Base-by-base conservation (phyloP, 2,113 vertebrate genomes). In the Spea bombifrons region DNA sequence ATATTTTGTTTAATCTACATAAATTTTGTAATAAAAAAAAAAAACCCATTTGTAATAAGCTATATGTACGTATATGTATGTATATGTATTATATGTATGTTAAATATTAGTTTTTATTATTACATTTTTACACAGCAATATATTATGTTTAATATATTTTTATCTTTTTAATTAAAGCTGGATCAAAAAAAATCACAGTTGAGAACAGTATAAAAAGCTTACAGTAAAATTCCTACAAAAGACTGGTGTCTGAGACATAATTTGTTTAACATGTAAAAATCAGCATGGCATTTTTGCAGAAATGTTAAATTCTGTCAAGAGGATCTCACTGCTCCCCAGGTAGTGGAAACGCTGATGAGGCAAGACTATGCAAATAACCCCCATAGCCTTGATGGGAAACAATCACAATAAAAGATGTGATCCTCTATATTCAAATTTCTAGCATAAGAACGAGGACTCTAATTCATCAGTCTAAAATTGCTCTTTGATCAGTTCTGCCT, bases 401-500 rank as follows among this genome's bases (percentile, higher is more conserved):
- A 81, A 59, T 69, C 52, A 61, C 55, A 76, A 73, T 71, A 78
- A 71, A 79, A 69, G 57, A 82, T 68, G 55, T 69, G 70, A 84
- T 71, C 16, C 50, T 74, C 64, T 77, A 49, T 77, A 80, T 84
- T 76, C 80, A 83, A 52, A 84, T 81, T 68, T 75, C 57, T 73
- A 75, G 69, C 70, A 76, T 73, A 57, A 75, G 79, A 82, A 53
- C 76, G 63, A 53, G 47, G 50, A 46, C 66, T 75, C 63, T 74
- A 81, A 82, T 83, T 83, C 75, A 82, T 83, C 77, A 85, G 61
- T 50, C 75, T 66, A 50, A 74, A 65, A 65, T 73, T 81, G 75
- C 71, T 82, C 80, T 84, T 84, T 77, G 71, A 82, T 83, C 84
- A 84, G 61, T 46, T 75, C 59, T 69, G 59, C 78, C 80, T 77